These are phyloP conservation scores for Hyles lineata DNA, from an alignment of 2,888 invertebrate genomes.

Conservation along the genomic window DNA sequence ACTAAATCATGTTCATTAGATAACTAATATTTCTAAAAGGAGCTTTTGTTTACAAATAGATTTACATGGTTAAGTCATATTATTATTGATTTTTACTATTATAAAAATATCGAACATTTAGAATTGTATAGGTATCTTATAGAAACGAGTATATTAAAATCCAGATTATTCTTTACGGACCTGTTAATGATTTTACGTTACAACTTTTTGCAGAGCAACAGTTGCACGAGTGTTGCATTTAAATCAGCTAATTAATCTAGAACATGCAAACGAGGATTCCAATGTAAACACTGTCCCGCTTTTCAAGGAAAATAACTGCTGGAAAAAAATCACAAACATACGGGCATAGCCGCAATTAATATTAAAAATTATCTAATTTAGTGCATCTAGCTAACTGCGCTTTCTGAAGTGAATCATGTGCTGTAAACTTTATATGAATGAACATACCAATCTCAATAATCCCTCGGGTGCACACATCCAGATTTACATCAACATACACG, in stretches of 20 bases:
- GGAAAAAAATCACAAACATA: conserved; percentile 24
- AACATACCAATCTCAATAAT: conserved; percentile 36
- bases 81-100: not conserved
- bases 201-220: conserved; percentile 7
- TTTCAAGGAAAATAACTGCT: conserved; percentile 28
- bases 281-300: conserved; percentile 18
- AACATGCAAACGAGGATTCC: conserved; percentile 21
- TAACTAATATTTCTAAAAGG: not conserved
- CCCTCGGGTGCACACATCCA: conserved; percentile 32
- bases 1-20: not conserved
- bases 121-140: not conserved
- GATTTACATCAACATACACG: conserved; percentile 36
- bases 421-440: not conserved
- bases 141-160: not conserved
- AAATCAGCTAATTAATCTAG: conserved; percentile 35
- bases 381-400: not conserved
- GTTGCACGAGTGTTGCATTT: conserved; percentile 28
- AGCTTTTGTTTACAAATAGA: not conserved
- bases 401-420: not conserved
- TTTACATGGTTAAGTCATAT: not conserved
- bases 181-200: not conserved
- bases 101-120: too few species aligned
- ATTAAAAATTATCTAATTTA: conserved; percentile 29
- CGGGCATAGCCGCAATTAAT: conserved; percentile 30
- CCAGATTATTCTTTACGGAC: not conserved